phyloP scores from a whole-genome alignment of 2,797 vertebrate genomes.

The Sus cebifrons region DNA sequence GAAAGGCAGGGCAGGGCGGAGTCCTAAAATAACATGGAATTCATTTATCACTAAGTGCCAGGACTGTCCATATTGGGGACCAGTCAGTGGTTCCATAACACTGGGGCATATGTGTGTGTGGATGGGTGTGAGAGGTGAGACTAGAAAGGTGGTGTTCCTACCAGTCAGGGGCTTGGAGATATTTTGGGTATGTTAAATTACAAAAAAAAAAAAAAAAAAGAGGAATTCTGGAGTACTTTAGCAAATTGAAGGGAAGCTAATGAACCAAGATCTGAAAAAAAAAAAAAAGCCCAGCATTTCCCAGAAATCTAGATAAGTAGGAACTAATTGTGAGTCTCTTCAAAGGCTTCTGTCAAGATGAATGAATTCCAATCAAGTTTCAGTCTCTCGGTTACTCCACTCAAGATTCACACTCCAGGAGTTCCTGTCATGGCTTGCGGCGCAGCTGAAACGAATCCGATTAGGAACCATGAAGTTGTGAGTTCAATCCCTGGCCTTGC shows the following conservation, averaged over 20 bases:
- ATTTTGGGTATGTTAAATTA: neutral
- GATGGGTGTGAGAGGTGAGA: neutral
- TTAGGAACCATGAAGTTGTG: too few relatives aligned
- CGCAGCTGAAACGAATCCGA: too few relatives aligned
- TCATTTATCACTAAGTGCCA: neutral
- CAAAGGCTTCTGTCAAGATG: neutral
- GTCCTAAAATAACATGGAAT: neutral
- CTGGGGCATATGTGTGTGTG: neutral
- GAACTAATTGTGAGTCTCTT: conserved; percentile 9
- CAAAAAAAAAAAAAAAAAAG: neutral
- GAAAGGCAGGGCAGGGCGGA: neutral
- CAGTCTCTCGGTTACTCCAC: neutral
- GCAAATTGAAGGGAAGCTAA: conserved; percentile 1
- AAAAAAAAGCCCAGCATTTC: neutral
- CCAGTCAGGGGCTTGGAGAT: neutral
- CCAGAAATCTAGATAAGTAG: neutral
- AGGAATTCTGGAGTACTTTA: neutral
- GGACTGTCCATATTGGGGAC: neutral
- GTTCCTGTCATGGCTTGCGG: too few relatives aligned
- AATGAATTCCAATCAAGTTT: neutral
- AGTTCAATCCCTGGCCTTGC: too few relatives aligned
- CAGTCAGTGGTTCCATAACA: neutral
- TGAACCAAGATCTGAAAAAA: neutral
- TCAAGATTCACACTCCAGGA: conserved; percentile 7
- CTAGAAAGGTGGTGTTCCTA: neutral